These are phyloP conservation scores for Melanotaenia maccullochi DNA, from an alignment of 2,797 vertebrate genomes.

Conservation along the genomic window DNA sequence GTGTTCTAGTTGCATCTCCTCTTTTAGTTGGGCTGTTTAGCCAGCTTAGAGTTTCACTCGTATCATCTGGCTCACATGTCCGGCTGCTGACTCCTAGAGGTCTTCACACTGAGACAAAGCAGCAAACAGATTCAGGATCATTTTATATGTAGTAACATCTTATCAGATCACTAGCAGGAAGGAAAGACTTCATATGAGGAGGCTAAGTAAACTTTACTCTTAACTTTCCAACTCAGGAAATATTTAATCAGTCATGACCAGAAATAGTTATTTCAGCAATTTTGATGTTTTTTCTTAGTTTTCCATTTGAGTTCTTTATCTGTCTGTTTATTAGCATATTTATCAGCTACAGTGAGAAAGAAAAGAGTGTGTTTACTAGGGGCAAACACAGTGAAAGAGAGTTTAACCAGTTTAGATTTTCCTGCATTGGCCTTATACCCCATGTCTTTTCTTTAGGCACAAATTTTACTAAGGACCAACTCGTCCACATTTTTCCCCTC, in stretches of 20 bases:
- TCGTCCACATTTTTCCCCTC: constrained; percentile 1
- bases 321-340: neutral
- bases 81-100: constrained; percentile 35
- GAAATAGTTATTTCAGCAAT: neutral
- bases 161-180: constrained; percentile 33
- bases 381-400: neutral
- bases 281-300: neutral
- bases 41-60: constrained; percentile 78
- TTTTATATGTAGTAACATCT: constrained; percentile 52
- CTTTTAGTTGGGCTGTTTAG: constrained; percentile 49
- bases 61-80: constrained; percentile 75
- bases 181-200: constrained; percentile 39
- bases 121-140: constrained; percentile 35
- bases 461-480: neutral
- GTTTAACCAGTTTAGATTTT: constrained; percentile 24
- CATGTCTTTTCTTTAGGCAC: constrained; percentile 1
- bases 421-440: constrained; percentile 12
- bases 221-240: constrained; percentile 5
- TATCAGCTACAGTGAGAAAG: neutral
- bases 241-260: neutral
- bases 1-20: constrained; percentile 51
- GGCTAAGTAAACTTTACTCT: constrained; percentile 14
- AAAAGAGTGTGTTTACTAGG: neutral
- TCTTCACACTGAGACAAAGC: constrained; percentile 17
- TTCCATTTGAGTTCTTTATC: neutral